A percentile compares a stretch with the other conserved stretches of the same genome.
Evolutionary conservation across 2,888 invertebrate genomes (phyloP).

Genomic region (Mythimna lalbum): DNA sequence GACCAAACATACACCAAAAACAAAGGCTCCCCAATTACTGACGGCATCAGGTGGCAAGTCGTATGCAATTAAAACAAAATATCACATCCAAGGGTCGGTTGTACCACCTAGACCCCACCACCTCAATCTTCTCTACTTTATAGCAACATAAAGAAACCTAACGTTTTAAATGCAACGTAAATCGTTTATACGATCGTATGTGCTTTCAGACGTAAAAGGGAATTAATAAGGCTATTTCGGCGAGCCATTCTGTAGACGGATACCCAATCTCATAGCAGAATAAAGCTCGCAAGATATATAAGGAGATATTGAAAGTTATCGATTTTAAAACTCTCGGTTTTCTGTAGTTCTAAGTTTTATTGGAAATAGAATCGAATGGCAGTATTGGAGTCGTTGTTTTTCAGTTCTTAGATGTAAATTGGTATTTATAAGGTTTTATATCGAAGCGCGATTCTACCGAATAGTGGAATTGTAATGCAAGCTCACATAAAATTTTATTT

Average conservation of each 20-base stretch:
- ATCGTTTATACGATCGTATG: conserved; percentile 82
- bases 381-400: conserved; percentile 36
- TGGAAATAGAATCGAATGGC: conserved; percentile 68
- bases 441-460: neutral
- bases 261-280: conserved; percentile 73
- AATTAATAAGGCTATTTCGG: conserved; percentile 89
- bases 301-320: conserved; percentile 86
- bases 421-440: conserved; percentile 44
- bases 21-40: conserved; percentile 66
- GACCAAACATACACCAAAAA: conserved; percentile 47
- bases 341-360: conserved; percentile 72
- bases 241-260: conserved; percentile 83
- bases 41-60: conserved; percentile 81
- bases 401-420: conserved; percentile 43
- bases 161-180: conserved; percentile 84
- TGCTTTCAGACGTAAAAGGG: conserved; percentile 84
- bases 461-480: neutral
- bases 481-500: neutral
- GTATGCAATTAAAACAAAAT: conserved; percentile 84
- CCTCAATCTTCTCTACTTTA: conserved; percentile 80
- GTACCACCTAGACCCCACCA: conserved; percentile 61
- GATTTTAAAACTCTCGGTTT: conserved; percentile 79
- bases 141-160: conserved; percentile 88
- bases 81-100: conserved; percentile 74
- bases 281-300: conserved; percentile 79